Base-by-base conservation (phyloP, 1,140 invertebrate genomes). In the Drosophila auraria region DNA sequence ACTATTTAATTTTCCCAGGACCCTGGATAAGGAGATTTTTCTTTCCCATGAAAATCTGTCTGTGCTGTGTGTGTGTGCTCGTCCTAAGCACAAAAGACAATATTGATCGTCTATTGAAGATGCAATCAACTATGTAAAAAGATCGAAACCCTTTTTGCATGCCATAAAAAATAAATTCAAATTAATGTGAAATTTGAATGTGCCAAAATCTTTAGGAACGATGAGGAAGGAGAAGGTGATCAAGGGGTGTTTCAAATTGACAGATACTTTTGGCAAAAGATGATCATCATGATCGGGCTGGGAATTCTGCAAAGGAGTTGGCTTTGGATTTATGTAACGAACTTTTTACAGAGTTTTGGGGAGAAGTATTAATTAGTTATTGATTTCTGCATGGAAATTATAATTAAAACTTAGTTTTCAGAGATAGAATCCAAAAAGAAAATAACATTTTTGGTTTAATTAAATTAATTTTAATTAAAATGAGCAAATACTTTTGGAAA, bases 1-100 rank as follows among this genome's bases (percentile, higher is more conserved):
- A 90, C 66, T 90, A 84, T 91, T 90, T 86, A 90, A 90, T 90
- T 90, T 90, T 90, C 86, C 82, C 86, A 90, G 79, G 84, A 82
- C 72, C 50, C 38, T 80, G 84, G 84, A 62, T 89, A 47, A 59
- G 56, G 56, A 56, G 75, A 81, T 51, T 91, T 89, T 90, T 86
- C 86, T 90, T 90, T 90, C 86, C 86, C 86, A 90, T 90, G 86
- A 62, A 82, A 90, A 90, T 86, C 57, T 53, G 54, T 42, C 5
- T 42, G 40, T 61, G 30, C 51, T 57, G 20, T 20, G 20, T 20
- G 20, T 42, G 15, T 42, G 40, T 61, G 30, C 51, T 65, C 38
- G 12, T 56, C 71, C 58, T 86, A 78, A 90, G 87, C 86, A 90
- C 82, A 90, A 90, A 90, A 90, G 86, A 90, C 86, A 90, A 90